These are phyloP conservation scores for Xyrauchen texanus DNA, from an alignment of 2,113 vertebrate species.

Conservation along the genomic window DNA sequence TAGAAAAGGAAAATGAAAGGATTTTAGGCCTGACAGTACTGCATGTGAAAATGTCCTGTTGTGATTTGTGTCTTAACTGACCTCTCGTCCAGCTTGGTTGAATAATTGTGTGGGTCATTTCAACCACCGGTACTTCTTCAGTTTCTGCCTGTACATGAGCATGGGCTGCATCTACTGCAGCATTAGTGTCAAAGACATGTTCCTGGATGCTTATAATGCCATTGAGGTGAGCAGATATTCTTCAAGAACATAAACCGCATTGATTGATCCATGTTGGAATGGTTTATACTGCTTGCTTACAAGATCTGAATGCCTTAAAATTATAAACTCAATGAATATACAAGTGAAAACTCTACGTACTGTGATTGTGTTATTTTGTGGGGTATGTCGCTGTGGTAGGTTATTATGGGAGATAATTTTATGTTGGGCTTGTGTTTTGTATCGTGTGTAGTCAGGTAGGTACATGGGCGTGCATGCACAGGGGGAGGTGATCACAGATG, in stretches of 20 bases:
- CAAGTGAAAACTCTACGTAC: no score
- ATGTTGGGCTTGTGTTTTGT: not conserved
- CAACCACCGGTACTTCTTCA: constrained; percentile 99
- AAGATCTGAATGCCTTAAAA: no score
- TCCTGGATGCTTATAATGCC: constrained; percentile 86
- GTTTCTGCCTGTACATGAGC: constrained; percentile 96
- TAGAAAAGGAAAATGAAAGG: no score
- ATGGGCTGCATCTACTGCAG: constrained; percentile 97
- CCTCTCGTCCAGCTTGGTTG: constrained; percentile 83
- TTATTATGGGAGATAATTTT: not conserved
- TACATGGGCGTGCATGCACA: constrained; percentile 7
- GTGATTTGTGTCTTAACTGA: constrained; percentile 52
- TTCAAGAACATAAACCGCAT: no score
- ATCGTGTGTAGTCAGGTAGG: constrained; percentile 30
- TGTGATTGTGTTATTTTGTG: no score
- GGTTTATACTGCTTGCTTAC: no score
- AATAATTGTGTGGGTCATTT: constrained; percentile 98
- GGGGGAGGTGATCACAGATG: constrained; percentile 25
- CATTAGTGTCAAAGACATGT: constrained; percentile 86
- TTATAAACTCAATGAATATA: no score
- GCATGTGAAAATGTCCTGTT: not conserved
- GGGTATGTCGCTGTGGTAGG: no score
- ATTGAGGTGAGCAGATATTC: constrained; percentile 82
- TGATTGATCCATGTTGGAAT: no score
- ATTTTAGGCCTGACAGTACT: no score